Conservation (phyloP, 2,888 invertebrate genomes). For the Tubulanus polymorphus region DNA sequence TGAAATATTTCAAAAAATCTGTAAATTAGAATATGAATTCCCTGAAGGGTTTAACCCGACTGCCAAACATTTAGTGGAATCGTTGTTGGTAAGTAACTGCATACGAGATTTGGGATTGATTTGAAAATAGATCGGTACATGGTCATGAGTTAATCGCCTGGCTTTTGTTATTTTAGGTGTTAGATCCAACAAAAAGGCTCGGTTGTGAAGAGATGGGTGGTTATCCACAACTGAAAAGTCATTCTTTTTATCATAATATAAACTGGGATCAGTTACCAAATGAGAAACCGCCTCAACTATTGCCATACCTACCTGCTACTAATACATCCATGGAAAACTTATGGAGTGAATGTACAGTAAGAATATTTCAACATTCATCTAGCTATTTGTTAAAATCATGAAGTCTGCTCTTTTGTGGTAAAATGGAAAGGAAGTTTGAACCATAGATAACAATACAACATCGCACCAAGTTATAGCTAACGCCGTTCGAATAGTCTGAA, state of each 20-base stretch:
- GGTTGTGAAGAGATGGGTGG: constrained; percentile 65
- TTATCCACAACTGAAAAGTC: constrained; percentile 78
- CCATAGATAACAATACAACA: no score
- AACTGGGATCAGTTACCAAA: constrained; percentile 76
- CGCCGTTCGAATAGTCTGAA: background rate
- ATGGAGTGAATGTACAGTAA: constrained; percentile 60
- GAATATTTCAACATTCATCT: no score
- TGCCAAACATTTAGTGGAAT: constrained; percentile 83
- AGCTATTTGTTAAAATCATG: no score
- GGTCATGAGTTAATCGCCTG: background rate
- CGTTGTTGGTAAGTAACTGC: constrained; percentile 64
- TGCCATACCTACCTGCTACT: constrained; percentile 68
- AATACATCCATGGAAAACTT: constrained; percentile 64
- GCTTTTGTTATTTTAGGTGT: constrained; percentile 52
- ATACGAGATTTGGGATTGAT: background rate
- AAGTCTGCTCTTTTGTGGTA: no score
- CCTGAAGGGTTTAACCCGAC: constrained; percentile 83
- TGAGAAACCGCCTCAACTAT: constrained; percentile 68
- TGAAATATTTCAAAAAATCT: constrained; percentile 92
- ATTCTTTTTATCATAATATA: constrained; percentile 79
- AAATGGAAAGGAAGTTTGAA: no score
- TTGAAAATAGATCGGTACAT: background rate
- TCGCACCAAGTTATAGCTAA: background rate
- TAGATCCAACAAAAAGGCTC: constrained; percentile 75
- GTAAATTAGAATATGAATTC: constrained; percentile 83